Conservation (phyloP, 2,888 invertebrate species). For the Micoletzkya japonica region DNA sequence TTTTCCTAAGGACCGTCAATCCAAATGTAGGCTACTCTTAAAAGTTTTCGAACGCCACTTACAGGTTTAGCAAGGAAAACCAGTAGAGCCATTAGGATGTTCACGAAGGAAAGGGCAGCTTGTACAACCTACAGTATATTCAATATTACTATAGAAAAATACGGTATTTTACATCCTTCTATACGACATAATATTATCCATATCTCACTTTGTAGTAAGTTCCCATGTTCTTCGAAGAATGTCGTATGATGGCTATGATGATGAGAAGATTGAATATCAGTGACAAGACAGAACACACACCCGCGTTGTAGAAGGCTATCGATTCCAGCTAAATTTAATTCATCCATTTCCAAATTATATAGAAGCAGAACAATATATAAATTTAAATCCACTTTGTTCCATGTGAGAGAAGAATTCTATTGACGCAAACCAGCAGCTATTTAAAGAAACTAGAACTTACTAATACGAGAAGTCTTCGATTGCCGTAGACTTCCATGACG, state of each 20-base stretch:
- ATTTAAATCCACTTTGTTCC: too few species aligned
- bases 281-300: neutral
- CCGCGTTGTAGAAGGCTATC: constrained; percentile 3
- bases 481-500: too few species aligned
- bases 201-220: neutral
- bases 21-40: neutral
- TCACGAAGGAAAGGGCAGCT: neutral
- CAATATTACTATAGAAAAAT: neutral
- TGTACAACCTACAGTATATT: constrained; percentile 3
- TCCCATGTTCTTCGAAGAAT: constrained; percentile 13
- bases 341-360: too few species aligned
- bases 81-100: neutral
- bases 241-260: neutral
- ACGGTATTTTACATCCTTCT: neutral
- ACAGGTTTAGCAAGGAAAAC: neutral
- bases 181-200: neutral
- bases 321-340: constrained; percentile 8
- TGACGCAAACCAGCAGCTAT: too few species aligned
- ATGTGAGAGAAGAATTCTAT: too few species aligned
- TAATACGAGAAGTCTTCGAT: too few species aligned
- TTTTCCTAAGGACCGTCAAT: neutral
- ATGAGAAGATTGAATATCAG: constrained; percentile 2
- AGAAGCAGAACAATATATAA: too few species aligned
- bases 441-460: too few species aligned
- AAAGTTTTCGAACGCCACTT: neutral